Base-by-base conservation (phyloP, 2,797 vertebrate genomes). In the Danio tinwini region DNA sequence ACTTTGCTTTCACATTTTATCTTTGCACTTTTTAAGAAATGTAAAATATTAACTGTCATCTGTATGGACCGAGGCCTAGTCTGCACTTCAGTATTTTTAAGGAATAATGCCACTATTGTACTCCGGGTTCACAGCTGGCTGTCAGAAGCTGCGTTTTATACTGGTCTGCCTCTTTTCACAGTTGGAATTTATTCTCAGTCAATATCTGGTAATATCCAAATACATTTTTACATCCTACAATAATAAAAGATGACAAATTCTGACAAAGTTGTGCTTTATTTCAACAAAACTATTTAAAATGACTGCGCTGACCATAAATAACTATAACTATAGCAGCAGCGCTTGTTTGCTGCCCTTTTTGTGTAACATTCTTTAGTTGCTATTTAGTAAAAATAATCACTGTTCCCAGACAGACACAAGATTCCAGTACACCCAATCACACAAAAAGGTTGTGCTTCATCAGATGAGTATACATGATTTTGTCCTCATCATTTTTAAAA, bases 91-190 rank as follows among this genome's bases (percentile, higher is more conserved):
- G 3, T 29, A 29, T 29, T 29, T 86, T 49, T 84, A 72, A 82
- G 73, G 77, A 84, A 93, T 89, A 93, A 91, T 90, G 85, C 55
- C 42, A 81, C 84, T 84, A 87, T 92, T 93, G 84, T 92, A 53
- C 45, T 47, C 2, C 68, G 77, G 82, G 72, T 87, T 90, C 90
- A 92, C 89, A 88, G 88, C 87, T 88, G 77, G 88, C 88, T 90
- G 91, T 91, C 86, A 93, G 89, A 85, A 73, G 82, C 40, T 65
- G 49, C 63, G 12, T 39, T 19, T 77, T 47, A 64, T 61, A 29
- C 50, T 29, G 42, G 62, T n/a, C 64, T 40, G 40, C 19, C 52
- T 49, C 50, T 40, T 37, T n/a, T 29, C 47, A 68, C 47, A 70
- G 47, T 65, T 42, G 13, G 47, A 3, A 0, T 56, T 29, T 63